Base-by-base conservation (phyloP, 2,888 invertebrate species). In the Eupithecia tripunctaria region DNA sequence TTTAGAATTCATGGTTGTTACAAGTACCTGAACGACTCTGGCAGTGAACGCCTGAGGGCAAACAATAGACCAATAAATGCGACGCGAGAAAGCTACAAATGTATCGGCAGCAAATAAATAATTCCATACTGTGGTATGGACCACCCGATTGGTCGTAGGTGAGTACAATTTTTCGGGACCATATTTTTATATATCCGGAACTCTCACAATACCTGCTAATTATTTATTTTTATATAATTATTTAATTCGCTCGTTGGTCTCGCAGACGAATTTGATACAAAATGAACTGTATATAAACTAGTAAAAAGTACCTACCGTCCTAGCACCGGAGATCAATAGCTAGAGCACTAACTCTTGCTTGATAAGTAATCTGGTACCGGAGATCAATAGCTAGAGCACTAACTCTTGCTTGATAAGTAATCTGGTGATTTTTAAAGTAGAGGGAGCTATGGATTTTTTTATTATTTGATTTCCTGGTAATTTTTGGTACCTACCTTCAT, bases 61-160 rank as follows among this genome's bases (percentile, higher is more conserved):
- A 91, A 93, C 93, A 94, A 94, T 93, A 91, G 92, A 91, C 92
- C 89, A 88, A 91, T 93, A 93, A 93, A 88, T 82, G 87, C 85
- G 84, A 88, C 86, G 84, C 85, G 88, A 87, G 91, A 91, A 91
- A 92, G 93, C 88, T 86, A 86, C 88, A 85, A 85, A 88, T 81
- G 85, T 89, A 92, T 92, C 91, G 91, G 85, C 89, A 87, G 88
- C 85, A 87, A 85, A 92, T 92, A 93, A 92, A 93, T 93, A 89
- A 91, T n/a, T n/a, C n/a, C n/a, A 72, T 32, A 36, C 18, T 38
- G 2, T 25, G 36, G 25, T 21, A 38, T 59, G 36, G 64, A 72
- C 67, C 10, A 25, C 47, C 41, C 21, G 67, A 75, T 56, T 15
- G 7, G 10, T 36, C 36, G 21, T 21, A 21, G 10, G 36, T 36